These are phyloP conservation scores for Heliothis subflexa DNA, from an alignment of 1,140 invertebrate genomes.

Conservation along the genomic window DNA sequence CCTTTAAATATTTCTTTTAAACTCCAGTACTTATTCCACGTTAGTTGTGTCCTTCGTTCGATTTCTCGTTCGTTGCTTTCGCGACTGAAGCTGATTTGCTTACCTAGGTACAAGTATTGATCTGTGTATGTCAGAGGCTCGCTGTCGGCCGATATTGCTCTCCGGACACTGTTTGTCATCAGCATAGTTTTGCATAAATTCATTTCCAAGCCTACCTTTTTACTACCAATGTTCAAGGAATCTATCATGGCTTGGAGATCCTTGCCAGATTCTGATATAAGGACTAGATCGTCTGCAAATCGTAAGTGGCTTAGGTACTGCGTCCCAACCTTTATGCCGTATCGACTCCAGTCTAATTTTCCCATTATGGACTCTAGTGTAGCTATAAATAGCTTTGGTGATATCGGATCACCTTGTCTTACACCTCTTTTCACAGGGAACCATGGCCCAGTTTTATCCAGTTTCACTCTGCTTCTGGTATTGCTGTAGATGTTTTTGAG, in stretches of 20 bases:
- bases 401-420: slow-evolving; percentile 20
- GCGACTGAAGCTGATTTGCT: background rate
- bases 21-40: no score
- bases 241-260: background rate
- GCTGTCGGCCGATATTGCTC: background rate
- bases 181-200: background rate
- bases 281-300: background rate
- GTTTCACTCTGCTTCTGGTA: background rate
- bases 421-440: slow-evolving; percentile 15
- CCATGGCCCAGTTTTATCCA: background rate
- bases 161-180: background rate
- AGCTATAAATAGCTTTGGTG: slow-evolving; percentile 17
- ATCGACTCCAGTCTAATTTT: background rate
- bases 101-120: background rate
- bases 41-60: no score
- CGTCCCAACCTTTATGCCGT: background rate
- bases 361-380: background rate
- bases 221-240: background rate
- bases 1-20: no score
- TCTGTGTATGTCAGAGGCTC: background rate
- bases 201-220: background rate
- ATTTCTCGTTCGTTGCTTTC: no score
- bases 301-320: background rate
- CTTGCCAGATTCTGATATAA: background rate
- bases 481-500: background rate